phyloP scores from a whole-genome alignment of 1,140 invertebrate genomes.

The Heterodera carotae region DNA sequence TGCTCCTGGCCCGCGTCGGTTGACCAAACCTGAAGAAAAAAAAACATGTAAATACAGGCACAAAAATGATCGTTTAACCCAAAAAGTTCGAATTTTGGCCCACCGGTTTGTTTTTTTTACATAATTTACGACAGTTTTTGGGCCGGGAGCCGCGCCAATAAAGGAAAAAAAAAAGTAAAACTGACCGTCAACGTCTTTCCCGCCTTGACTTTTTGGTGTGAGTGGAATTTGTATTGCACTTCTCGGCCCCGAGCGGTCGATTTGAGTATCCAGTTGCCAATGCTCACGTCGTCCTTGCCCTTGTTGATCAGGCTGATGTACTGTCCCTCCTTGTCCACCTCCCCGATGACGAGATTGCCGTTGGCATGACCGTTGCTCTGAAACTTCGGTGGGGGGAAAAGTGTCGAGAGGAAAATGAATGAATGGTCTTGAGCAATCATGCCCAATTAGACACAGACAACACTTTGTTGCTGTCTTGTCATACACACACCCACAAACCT shows the following conservation, averaged over 20 bases:
- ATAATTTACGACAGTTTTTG: too few species aligned
- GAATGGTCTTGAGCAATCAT: too few species aligned
- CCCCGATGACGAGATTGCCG: slow-evolving; percentile 53
- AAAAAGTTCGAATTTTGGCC: too few species aligned
- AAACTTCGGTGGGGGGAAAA: too few species aligned
- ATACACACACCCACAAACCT: slow-evolving; percentile 28
- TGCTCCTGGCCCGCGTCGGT: slow-evolving; percentile 42
- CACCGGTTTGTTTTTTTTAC: too few species aligned
- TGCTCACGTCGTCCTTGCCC: slow-evolving; percentile 54
- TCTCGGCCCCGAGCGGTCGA: slow-evolving; percentile 51
- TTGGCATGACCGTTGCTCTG: slow-evolving; percentile 46
- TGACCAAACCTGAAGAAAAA: slow-evolving; percentile 45
- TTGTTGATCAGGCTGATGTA: slow-evolving; percentile 58
- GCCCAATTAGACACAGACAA: too few species aligned
- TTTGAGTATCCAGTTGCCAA: slow-evolving; percentile 50
- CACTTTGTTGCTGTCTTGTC: slow-evolving; percentile 21
- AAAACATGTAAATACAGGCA: not conserved
- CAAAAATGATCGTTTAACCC: too few species aligned
- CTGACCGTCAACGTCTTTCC: slow-evolving; percentile 55
- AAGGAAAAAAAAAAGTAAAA: too few species aligned
- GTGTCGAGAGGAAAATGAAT: slow-evolving; percentile 8
- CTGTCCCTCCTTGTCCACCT: slow-evolving; percentile 57
- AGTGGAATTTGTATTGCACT: slow-evolving; percentile 59
- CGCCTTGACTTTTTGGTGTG: slow-evolving; percentile 44
- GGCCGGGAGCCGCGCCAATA: too few species aligned